These are phyloP conservation scores for Pitta sordida DNA, from an alignment of 2,113 vertebrate genomes.

Conservation along the genomic window DNA sequence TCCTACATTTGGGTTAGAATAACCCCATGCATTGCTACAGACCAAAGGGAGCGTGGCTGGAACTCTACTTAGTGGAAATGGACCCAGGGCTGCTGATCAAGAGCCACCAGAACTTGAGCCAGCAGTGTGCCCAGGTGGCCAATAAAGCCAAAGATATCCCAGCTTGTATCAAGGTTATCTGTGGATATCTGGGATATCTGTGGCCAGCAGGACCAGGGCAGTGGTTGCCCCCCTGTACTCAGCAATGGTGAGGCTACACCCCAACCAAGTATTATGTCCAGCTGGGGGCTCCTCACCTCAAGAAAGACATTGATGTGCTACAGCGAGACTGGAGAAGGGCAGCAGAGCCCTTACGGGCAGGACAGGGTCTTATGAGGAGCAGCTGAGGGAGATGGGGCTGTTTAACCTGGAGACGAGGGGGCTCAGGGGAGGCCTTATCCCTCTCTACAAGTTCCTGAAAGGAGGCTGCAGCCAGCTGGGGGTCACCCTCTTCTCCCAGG, in stretches of 20 bases:
- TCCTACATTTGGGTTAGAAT: neutral
- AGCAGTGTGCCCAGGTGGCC: neutral
- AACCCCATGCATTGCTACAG: neutral
- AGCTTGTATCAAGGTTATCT: neutral
- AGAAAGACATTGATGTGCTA: neutral
- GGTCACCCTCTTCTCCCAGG: neutral
- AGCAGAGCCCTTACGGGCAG: too few species aligned
- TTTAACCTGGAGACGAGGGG: neutral
- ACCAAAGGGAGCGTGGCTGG: neutral
- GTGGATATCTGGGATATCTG: too few species aligned
- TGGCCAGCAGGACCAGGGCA: neutral
- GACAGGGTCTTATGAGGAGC: neutral
- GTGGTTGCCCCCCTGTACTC: neutral
- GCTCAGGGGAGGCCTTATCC: neutral
- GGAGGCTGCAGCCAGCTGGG: neutral
- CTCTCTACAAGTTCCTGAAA: neutral
- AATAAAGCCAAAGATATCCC: neutral
- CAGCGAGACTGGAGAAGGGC: neutral
- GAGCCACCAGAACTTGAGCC: neutral
- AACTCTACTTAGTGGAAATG: neutral
- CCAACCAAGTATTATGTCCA: neutral
- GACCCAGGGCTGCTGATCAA: fast-evolving
- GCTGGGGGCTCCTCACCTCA: neutral
- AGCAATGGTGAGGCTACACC: fast-evolving
- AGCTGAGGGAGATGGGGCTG: neutral